Evolutionary conservation across 2,888 invertebrate genomes (phyloP), one percentile per base, ranked within the genome.

Genomic region (Drosophila hamatofila): DNA sequence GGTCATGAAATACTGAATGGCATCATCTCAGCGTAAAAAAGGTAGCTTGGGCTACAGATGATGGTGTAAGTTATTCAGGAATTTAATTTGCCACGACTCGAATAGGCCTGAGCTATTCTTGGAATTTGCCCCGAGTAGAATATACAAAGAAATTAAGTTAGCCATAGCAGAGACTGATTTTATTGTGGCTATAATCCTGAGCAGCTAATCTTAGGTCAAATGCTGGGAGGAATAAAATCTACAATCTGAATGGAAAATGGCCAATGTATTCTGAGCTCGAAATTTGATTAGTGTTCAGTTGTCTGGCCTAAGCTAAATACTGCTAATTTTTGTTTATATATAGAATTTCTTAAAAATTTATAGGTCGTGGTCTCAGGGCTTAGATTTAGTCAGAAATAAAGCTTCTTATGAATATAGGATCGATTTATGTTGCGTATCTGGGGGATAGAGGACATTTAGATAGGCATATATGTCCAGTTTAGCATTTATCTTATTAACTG

Each of bases 121-220:
- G 46, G 57, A 58, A 58, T 14, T 37, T 6, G 37, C 46, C 57
- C 35, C 18, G 4, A 58, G 35, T 25, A 2, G 12, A n/a, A n/a
- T 57, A 25, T 6, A 25, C 25, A 6, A 27, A 11, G 18, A 44
- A 46, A 44, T n/a, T 18, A 35, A 25, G 23, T 46, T 25, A 46
- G 18, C 14, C 23, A n/a, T 7, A 23, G 25, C 33, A 11, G 21
- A 35, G 23, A n/a, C 2, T 23, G 23, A n/a, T 30, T 44, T 23
- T 23, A 0, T 30, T 30, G 2, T 11, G 3, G 11, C 33, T 14
- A n/a, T 14, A 14, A 16, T 46, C 9, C 25, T 9, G 23, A 46
- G 35, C 27, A 16, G 23, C 25, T 46, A 35, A 57, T 14, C 14
- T n/a, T 5, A 14, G 7, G 57, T 2, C 23, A 35, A 21, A 8